Base-by-base conservation (phyloP, 2,113 vertebrate genomes). In the Plecotus auritus region DNA sequence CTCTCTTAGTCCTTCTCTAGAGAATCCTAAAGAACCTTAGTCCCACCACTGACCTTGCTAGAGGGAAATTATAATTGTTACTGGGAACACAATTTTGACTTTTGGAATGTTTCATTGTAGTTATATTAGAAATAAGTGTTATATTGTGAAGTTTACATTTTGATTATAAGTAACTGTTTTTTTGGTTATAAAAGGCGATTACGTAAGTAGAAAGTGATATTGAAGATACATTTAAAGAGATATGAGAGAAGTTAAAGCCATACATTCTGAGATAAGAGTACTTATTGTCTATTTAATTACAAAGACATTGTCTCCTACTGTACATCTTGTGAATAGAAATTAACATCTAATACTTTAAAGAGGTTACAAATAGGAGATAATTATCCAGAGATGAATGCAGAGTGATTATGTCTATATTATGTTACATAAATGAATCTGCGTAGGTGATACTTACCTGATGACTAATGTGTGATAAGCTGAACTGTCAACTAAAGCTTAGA, bases 101-200 rank as follows among this genome's bases (percentile, higher is more conserved):
- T 95, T 93, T 89, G 40, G 88, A 91, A 84, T 42, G 96, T 73
- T 96, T 70, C 59, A 87, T 95, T 96, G 72, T 59, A 91, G 76
- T 93, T 96, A 49, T 96, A 95, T 94, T 96, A 89, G 59, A 88
- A 88, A 92, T 95, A 94, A 96, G 88, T 96, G 40, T 83, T 96
- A 93, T 81, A 91, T 93, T 93, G 59, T 95, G 70, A 93, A 96
- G 96, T 96, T 95, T 96, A 96, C 69, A 94, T 96, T 96, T 95
- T 78, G 95, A 88, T 97, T 95, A 97, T 77, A 88, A 28, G 35
- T 73, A 92, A 91, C 93, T 96, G 93, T 94, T 96, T 78, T 78
- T 56, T 96, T 92, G 35, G 66, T 96, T 97, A 92, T 96, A 88
- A 96, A 93, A 96, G 86, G 42, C 64, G 94, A 94, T 96, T 95